Evolutionary conservation across 2,113 vertebrate species (phyloP).

Genomic region (Podiceps cristatus): DNA sequence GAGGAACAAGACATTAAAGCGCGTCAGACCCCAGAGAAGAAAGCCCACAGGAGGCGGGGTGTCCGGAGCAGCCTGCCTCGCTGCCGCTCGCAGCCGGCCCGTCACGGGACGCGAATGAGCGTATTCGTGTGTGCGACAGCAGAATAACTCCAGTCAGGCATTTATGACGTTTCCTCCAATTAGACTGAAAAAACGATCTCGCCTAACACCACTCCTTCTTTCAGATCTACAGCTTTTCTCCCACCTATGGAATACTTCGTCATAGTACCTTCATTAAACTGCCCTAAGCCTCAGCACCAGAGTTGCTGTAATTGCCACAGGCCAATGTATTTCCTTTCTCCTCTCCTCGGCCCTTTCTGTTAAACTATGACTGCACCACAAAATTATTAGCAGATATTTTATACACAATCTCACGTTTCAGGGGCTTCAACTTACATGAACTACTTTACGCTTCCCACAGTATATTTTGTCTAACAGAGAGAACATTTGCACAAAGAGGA

Average conservation of each 20-base stretch:
- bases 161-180: not conserved
- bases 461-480: not conserved
- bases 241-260: not conserved
- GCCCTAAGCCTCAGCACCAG: not conserved
- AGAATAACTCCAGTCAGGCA: too few relatives aligned
- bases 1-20: accelerated
- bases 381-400: not conserved
- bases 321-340: not conserved
- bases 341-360: not conserved
- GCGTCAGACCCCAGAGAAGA: accelerated
- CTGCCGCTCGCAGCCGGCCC: accelerated
- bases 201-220: not conserved
- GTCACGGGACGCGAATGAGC: accelerated
- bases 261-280: not conserved
- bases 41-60: accelerated
- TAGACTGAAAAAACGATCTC: not conserved
- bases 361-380: not conserved
- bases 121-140: accelerated
- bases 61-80: accelerated
- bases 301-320: not conserved
- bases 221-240: not conserved
- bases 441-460: not conserved
- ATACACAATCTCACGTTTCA: not conserved
- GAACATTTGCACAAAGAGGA: not conserved
- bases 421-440: not conserved